Percentiles rank a stretch among this genome's conserved stretches.
Conservation (phyloP, 2,888 invertebrate species). For the Sinelater perroti region DNA sequence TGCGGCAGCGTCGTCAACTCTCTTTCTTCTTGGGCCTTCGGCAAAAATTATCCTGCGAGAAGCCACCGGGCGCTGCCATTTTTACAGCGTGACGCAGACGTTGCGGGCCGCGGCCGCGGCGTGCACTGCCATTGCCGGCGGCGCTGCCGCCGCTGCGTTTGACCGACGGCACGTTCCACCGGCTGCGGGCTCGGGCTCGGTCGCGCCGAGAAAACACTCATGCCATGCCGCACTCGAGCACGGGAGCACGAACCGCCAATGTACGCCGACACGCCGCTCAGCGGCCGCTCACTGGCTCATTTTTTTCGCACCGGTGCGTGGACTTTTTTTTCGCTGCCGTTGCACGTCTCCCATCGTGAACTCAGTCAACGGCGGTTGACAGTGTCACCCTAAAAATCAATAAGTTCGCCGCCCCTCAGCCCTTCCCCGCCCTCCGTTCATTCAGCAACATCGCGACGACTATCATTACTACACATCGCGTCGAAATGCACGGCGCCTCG, state of each 20-base stretch:
- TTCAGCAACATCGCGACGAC: constrained; percentile 58
- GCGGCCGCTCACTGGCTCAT: constrained; percentile 5
- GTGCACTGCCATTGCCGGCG: constrained; percentile 52
- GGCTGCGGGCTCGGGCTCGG: constrained; percentile 57
- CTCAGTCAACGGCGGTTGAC: constrained; percentile 67
- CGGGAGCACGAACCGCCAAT: constrained; percentile 39
- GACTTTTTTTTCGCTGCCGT: constrained; percentile 62
- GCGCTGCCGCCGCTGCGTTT: constrained; percentile 47
- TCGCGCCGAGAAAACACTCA: constrained; percentile 54
- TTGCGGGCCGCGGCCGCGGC: constrained; percentile 57
- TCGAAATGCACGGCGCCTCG: constrained; percentile 43
- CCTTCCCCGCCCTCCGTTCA: constrained; percentile 60
- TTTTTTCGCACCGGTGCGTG: constrained; percentile 20
- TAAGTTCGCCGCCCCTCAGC: constrained; percentile 66
- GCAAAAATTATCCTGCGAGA: constrained; percentile 63
- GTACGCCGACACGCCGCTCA: not conserved
- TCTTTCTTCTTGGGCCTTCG: constrained; percentile 65
- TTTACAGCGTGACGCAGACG: constrained; percentile 61
- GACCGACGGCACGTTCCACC: constrained; percentile 59
- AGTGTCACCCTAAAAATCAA: constrained; percentile 75
- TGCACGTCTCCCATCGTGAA: constrained; percentile 63
- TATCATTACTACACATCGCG: constrained; percentile 55
- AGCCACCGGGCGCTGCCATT: constrained; percentile 64
- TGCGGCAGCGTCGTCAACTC: constrained; percentile 64
- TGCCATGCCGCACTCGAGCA: constrained; percentile 46